Conservation (phyloP, 2,113 vertebrate genomes). For the Budorcas taxicolor region DNA sequence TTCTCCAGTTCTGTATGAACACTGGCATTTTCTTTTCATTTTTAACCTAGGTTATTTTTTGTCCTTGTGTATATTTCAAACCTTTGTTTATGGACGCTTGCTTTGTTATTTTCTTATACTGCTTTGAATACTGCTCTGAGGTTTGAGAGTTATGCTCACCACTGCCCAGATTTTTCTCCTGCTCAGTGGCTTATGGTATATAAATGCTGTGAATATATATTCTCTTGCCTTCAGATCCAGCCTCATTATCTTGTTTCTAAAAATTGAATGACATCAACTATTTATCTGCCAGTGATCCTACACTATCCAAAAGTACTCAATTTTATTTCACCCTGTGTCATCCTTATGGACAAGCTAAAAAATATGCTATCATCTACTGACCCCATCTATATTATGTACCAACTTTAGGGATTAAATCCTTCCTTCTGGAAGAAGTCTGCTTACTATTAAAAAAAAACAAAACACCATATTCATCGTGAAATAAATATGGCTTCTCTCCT, state of each 20-base stretch:
- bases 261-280: background rate
- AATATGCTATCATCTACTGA: constrained; percentile 4
- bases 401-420: constrained; percentile 18
- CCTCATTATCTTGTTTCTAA: constrained; percentile 28
- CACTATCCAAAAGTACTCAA: background rate
- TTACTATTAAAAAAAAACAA: background rate
- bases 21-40: background rate
- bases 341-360: background rate
- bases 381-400: constrained; percentile 39
- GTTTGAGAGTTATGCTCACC: constrained; percentile 38
- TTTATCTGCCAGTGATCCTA: background rate
- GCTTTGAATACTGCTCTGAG: constrained; percentile 7
- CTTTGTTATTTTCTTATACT: constrained; percentile 12
- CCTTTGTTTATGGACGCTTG: background rate
- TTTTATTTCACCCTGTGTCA: background rate
- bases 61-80: background rate
- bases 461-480: background rate
- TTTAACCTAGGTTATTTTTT: background rate
- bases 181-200: background rate
- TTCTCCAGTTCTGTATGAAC: background rate
- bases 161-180: constrained; percentile 20
- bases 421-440: constrained; percentile 23
- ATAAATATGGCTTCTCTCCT: constrained; percentile 19
- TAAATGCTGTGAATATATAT: background rate
- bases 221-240: constrained; percentile 6